Conservation (phyloP, 53 echinoderm and acorn worm genomes). For the Arbacia lixula region DNA sequence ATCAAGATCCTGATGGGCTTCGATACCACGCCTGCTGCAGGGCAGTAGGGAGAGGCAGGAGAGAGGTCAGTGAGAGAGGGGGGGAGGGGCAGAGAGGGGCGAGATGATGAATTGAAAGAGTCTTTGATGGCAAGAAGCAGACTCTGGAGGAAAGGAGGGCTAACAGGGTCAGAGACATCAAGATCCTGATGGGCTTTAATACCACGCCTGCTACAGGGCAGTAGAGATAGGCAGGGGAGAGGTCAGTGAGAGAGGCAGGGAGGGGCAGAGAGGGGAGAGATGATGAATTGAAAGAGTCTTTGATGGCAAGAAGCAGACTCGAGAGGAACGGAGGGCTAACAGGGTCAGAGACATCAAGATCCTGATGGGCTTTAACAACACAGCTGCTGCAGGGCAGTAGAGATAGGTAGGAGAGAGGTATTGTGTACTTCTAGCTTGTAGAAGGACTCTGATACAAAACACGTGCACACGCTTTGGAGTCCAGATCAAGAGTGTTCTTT, state of each 20-base stretch:
- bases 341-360: conserved; percentile 84
- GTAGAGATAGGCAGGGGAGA: too few species aligned
- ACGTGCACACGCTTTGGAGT: too few species aligned
- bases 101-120: conserved; percentile 64
- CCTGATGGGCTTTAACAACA: too few species aligned
- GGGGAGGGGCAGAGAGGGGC: neutral
- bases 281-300: conserved; percentile 82
- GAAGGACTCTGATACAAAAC: too few species aligned
- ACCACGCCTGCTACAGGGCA: too few species aligned
- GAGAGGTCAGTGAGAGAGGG: conserved; percentile 29
- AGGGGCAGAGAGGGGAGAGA: too few species aligned
- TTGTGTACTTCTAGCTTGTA: too few species aligned
- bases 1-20: conserved; percentile 76
- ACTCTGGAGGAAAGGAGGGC: conserved; percentile 68
- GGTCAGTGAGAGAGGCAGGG: too few species aligned
- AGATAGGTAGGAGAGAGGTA: neutral
- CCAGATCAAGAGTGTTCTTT: too few species aligned
- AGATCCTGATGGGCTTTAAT: conserved; percentile 79
- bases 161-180: conserved; percentile 82
- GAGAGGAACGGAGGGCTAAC: conserved; percentile 67
- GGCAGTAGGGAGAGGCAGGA: too few species aligned
- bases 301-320: conserved; percentile 70
- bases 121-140: conserved; percentile 80
- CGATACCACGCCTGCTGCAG: too few species aligned
- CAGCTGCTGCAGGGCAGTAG: neutral